Percentiles rank a stretch among this genome's conserved stretches.
Evolutionary conservation across 2,113 vertebrate genomes (phyloP).

Genomic region (Alethe castanea): DNA sequence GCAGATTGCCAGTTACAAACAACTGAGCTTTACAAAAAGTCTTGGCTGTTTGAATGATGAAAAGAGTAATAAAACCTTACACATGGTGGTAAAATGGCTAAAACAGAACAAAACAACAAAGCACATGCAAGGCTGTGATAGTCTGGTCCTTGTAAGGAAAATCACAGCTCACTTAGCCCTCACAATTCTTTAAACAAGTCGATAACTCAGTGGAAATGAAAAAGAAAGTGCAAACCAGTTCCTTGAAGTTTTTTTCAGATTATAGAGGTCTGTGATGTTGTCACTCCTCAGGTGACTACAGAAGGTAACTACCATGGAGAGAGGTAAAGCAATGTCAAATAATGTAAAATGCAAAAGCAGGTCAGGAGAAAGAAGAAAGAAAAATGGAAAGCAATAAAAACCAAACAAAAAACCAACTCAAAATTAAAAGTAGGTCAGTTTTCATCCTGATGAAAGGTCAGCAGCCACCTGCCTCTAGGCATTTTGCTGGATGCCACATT

Average conservation of each 20-base stretch:
- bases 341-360: neutral
- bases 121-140: neutral
- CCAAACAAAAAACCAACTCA: neutral
- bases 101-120: neutral
- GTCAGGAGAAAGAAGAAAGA: neutral
- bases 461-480: neutral
- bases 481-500: neutral
- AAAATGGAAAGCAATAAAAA: neutral
- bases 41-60: conserved; percentile 12
- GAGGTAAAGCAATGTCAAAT: neutral
- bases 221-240: neutral
- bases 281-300: neutral
- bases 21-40: neutral
- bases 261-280: neutral
- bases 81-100: neutral
- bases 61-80: conserved; percentile 14
- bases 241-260: neutral
- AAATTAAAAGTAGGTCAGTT: neutral
- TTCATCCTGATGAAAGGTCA: neutral
- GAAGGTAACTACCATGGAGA: neutral
- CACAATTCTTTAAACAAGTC: neutral
- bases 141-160: neutral
- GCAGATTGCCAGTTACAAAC: neutral
- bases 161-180: neutral
- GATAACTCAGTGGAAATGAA: neutral